Evolutionary conservation across 2,888 invertebrate genomes (phyloP), one percentile per base, ranked within the genome.

Genomic region (Polydrusus cervinus): DNA sequence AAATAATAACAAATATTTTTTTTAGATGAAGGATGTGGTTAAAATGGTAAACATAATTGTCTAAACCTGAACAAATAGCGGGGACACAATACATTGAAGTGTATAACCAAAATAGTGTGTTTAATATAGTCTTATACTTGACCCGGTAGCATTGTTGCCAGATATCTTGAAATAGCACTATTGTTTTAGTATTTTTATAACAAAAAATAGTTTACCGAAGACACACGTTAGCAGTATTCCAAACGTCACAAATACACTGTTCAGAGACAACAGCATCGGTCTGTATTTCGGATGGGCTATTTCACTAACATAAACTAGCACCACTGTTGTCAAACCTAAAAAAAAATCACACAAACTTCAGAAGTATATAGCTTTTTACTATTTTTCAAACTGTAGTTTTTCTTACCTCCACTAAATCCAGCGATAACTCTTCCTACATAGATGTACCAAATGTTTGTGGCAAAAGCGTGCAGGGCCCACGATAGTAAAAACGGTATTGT

Each of bases 241-340:
- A 60, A 90, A 85, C 0, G 90, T 89, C 0, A 91, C 90, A 79
- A 89, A 90, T 8, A 91, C 89, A 74, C 90, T 90, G 81, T 90
- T 91, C 2, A 90, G 83, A 53, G 89, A 88, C 7, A 91, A 83
- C 18, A 91, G 83, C 89, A 90, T 89, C 47, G 90, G 88, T 30
- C 91, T 84, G 57, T 89, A 85, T 68, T 85, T 85, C 0, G 89
- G 88, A 85, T 90, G 90, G 0, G 90, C 84, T 38, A 90, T 89
- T 85, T 91, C 91, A 45, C 90, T 89, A 0, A 90, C 89, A 82
- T 91, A 91, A 10, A 91, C 88, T 45, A 90, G 71, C 3, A 87
- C 86, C 8, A 89, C 90, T 0, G 89, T 89, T 14, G 89, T 88
- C 71, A 91, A 81, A 69, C 91, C 90, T 85, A 49, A 72, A 80